phyloP scores from a whole-genome alignment of 2,888 invertebrate genomes.

The Cosmorhoe ocellata region DNA sequence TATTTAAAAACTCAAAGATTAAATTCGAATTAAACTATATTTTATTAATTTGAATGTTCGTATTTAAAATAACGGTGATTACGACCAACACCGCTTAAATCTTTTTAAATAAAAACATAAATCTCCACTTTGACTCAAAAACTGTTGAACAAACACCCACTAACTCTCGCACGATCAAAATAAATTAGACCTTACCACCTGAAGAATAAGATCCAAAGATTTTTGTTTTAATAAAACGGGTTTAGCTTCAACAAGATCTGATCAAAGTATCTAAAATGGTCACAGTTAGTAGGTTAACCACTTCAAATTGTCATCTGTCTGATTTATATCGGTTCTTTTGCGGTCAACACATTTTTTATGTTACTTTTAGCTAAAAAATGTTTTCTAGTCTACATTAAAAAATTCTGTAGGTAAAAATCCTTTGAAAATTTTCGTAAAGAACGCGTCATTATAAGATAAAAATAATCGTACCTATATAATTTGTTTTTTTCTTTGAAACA shows the following conservation, averaged over 20 bases:
- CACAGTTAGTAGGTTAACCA: slow-evolving; percentile 83
- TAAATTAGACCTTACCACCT: slow-evolving; percentile 53
- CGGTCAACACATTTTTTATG: slow-evolving; percentile 76
- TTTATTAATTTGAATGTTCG: slow-evolving; percentile 67
- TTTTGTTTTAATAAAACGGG: slow-evolving; percentile 42
- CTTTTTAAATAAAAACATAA: slow-evolving; percentile 81
- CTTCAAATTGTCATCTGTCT: slow-evolving; percentile 83
- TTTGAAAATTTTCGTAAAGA: no score
- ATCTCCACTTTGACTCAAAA: slow-evolving; percentile 70
- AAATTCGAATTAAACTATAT: slow-evolving; percentile 50
- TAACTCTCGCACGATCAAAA: slow-evolving; percentile 42
- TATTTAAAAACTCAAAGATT: no score
- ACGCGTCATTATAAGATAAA: no score
- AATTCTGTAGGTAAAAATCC: no score
- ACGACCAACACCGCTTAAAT: slow-evolving; percentile 76
- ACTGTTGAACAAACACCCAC: slow-evolving; percentile 79
- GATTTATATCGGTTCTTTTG: slow-evolving; percentile 82
- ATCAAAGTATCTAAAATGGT: slow-evolving; percentile 83
- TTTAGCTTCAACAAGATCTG: slow-evolving; percentile 77
- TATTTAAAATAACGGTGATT: slow-evolving; percentile 76
- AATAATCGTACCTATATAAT: no score
- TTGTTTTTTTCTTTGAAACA: no score
- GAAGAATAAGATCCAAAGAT: slow-evolving; percentile 39
- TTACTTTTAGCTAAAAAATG: slow-evolving; percentile 38
- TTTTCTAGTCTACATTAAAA: slow-evolving; percentile 3